Conservation (phyloP, 2,888 invertebrate genomes). For the Orthonychiurus folsomi region DNA sequence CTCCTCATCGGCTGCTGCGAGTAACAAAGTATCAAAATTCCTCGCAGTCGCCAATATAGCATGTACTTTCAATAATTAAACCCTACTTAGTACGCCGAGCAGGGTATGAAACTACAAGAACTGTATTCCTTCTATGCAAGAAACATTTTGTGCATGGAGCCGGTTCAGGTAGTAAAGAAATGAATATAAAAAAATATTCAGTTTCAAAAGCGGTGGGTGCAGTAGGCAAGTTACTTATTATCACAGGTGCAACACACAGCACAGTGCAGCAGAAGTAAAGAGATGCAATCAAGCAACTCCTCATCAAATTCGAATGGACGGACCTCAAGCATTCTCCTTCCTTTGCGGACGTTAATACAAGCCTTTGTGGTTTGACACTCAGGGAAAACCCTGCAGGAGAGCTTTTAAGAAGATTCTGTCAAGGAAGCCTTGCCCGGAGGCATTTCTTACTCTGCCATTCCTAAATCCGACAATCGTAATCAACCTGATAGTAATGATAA, state of each 20-base stretch:
- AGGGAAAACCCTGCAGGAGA: neutral
- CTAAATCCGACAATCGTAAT: neutral
- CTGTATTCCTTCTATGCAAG: neutral
- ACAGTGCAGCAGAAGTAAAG: neutral
- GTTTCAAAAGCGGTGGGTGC: neutral
- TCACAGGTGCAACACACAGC: no score
- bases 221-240: no score
- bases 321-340: neutral
- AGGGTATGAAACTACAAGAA: neutral
- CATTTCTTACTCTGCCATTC: neutral
- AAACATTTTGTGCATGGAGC: neutral
- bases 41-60: no score
- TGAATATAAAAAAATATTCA: neutral
- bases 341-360: neutral
- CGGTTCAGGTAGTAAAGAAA: neutral
- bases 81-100: no score
- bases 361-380: neutral
- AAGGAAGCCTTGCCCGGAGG: neutral
- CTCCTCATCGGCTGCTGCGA: no score
- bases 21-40: no score
- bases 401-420: neutral
- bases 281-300: neutral
- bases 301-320: neutral
- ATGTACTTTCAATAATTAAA: no score
- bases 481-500: no score